Percentiles rank a stretch among this genome's conserved stretches.
Evolutionary conservation across 2,113 vertebrate species (phyloP).

Genomic region (Oryzias woworae): DNA sequence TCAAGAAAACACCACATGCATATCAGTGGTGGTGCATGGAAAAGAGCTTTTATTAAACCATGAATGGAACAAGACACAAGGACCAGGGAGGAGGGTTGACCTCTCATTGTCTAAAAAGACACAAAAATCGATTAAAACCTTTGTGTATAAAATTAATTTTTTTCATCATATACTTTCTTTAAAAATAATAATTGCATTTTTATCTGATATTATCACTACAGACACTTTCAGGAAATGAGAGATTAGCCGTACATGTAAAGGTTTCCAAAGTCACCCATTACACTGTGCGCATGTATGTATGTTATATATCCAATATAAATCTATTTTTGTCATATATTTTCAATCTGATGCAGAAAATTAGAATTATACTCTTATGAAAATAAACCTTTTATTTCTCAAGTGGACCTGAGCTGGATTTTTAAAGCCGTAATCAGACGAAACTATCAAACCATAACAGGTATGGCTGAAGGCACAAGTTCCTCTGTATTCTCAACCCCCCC

Average conservation of each 20-base stretch:
- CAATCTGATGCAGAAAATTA: conserved; percentile 54
- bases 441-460: conserved; percentile 53
- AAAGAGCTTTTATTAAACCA: neutral
- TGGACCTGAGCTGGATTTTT: conserved; percentile 74
- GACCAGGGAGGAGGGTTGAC: conserved; percentile 30
- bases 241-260: conserved; percentile 12
- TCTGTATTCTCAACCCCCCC: neutral
- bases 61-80: conserved; percentile 17
- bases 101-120: conserved; percentile 41
- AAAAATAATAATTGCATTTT: neutral
- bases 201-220: conserved; percentile 10
- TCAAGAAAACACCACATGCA: neutral
- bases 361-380: conserved; percentile 66
- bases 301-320: conserved; percentile 54
- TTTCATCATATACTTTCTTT: conserved; percentile 3
- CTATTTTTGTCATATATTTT: conserved; percentile 38
- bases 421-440: conserved; percentile 69
- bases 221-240: conserved; percentile 9
- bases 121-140: conserved; percentile 20
- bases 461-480: conserved; percentile 63
- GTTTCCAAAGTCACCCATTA: conserved; percentile 45
- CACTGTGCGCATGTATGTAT: no score
- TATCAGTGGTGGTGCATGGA: neutral
- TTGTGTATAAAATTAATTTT: conserved; percentile 31
- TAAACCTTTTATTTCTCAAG: conserved; percentile 66